These are phyloP conservation scores for Drosophila oshimai DNA, from an alignment of 1,140 invertebrate species.

Conservation along the genomic window DNA sequence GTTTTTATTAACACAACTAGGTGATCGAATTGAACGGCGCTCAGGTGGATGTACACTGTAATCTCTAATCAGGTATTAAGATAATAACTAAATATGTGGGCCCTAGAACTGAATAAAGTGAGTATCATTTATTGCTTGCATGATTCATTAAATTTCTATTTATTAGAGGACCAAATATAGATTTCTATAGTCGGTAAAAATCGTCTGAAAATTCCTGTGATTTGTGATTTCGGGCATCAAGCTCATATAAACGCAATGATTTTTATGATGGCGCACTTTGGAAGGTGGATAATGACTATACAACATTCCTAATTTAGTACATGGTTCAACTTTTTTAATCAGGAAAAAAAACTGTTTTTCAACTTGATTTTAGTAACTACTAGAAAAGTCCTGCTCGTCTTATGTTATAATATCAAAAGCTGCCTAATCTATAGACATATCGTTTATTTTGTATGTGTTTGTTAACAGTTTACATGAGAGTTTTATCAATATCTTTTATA, in stretches of 20 bases:
- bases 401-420: background rate
- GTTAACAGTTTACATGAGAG: slow-evolving; percentile 21
- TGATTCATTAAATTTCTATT: background rate
- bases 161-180: no score
- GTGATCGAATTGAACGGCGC: slow-evolving; percentile 1
- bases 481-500: slow-evolving; percentile 40
- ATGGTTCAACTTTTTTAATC: background rate
- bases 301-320: no score
- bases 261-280: no score
- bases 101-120: background rate
- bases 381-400: background rate
- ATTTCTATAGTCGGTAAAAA: no score
- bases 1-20: slow-evolving; percentile 14
- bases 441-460: slow-evolving; percentile 5
- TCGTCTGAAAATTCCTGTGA: no score
- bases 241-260: no score
- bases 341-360: no score
- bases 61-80: slow-evolving; percentile 16
- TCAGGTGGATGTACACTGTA: slow-evolving; percentile 15
- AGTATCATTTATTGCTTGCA: background rate
- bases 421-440: background rate
- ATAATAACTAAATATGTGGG: slow-evolving; percentile 1
- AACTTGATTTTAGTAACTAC: no score
- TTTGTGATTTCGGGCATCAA: no score
- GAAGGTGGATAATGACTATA: no score